A percentile compares a stretch with the other conserved stretches of the same genome.
Evolutionary conservation across 2,888 invertebrate genomes (phyloP).

Genomic region (Pammene fasciana): DNA sequence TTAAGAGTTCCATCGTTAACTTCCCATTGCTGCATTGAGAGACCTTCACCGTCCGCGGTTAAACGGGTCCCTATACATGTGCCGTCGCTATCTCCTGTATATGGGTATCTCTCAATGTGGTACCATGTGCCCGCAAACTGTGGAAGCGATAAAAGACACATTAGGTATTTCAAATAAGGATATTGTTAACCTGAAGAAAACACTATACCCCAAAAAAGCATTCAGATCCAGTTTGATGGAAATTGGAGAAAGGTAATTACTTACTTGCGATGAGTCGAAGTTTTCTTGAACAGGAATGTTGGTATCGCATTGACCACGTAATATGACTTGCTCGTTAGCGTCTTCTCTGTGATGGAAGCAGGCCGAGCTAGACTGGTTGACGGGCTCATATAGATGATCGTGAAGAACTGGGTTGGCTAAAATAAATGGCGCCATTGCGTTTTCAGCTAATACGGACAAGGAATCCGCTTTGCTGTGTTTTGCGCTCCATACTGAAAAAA

Average conservation of each 20-base stretch:
- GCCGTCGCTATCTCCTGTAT: slow-evolving; percentile 54
- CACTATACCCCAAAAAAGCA: no score
- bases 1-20: slow-evolving; percentile 58
- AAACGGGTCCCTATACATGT: slow-evolving; percentile 66
- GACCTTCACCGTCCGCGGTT: slow-evolving; percentile 51
- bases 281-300: slow-evolving; percentile 58
- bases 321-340: slow-evolving; percentile 55
- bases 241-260: no score
- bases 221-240: no score
- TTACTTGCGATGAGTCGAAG: slow-evolving; percentile 61
- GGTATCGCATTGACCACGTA: slow-evolving; percentile 70
- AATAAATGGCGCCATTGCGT: slow-evolving; percentile 54
- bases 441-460: slow-evolving; percentile 52
- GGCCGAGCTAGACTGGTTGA: slow-evolving; percentile 58
- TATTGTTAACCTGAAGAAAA: no score
- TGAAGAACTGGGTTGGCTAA: slow-evolving; percentile 54
- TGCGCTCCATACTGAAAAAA: slow-evolving; percentile 71
- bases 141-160: slow-evolving; percentile 21
- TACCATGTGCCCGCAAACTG: slow-evolving; percentile 76
- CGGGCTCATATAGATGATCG: slow-evolving; percentile 56
- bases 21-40: slow-evolving; percentile 68
- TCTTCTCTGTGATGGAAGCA: slow-evolving; percentile 72
- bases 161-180: no score
- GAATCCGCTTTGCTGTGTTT: slow-evolving; percentile 64
- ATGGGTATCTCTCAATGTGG: slow-evolving; percentile 62